Percentiles rank a stretch among this genome's conserved stretches.
Evolutionary conservation across 2,888 invertebrate species (phyloP).

Genomic region (Metacarcinus magister): DNA sequence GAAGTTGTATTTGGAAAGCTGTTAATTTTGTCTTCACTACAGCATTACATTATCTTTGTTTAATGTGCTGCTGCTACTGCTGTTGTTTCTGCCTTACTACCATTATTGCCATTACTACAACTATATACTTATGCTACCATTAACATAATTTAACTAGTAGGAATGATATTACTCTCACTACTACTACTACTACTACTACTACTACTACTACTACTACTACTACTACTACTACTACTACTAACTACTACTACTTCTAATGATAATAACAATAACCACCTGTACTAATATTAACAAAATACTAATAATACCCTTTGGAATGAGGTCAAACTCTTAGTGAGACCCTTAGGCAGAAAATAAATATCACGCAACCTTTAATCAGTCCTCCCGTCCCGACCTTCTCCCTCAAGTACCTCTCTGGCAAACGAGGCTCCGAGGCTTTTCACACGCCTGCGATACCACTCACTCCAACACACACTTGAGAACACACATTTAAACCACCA

Average conservation of each 20-base stretch:
- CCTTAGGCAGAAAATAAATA: background rate
- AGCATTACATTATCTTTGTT: too few relatives aligned
- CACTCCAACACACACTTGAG: slow-evolving; percentile 33
- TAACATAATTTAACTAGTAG: too few relatives aligned
- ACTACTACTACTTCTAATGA: background rate
- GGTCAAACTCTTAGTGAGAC: background rate
- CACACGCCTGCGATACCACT: slow-evolving; percentile 6
- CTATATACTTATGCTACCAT: too few relatives aligned
- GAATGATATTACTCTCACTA: too few relatives aligned
- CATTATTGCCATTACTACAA: too few relatives aligned
- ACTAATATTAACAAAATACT: background rate
- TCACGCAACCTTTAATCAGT: background rate
- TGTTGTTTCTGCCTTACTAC: too few relatives aligned
- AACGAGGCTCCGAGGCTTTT: slow-evolving; percentile 31
- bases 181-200: slow-evolving; percentile 6
- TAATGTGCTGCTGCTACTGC: too few relatives aligned
- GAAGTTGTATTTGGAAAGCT: too few relatives aligned
- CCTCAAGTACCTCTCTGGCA: slow-evolving; percentile 7
- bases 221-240: background rate
- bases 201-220: background rate
- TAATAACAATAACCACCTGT: background rate
- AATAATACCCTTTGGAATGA: background rate
- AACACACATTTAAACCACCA: background rate
- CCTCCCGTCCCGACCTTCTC: background rate
- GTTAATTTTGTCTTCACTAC: too few relatives aligned